Conservation (phyloP, 2,888 invertebrate genomes). For the Dolomedes plantarius region DNA sequence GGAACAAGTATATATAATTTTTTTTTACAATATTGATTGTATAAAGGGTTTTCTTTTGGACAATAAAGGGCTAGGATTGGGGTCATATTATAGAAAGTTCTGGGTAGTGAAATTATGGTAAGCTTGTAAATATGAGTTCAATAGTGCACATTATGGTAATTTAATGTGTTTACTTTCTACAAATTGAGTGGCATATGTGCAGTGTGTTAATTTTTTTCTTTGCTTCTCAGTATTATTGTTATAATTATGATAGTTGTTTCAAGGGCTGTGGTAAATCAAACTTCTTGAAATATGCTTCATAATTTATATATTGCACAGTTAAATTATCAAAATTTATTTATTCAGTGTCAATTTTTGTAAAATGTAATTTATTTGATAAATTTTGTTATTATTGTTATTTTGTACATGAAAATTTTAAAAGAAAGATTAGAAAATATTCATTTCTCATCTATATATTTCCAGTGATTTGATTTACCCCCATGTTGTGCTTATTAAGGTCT, state of each 20-base stretch:
- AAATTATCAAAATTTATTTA: slow-evolving; percentile 20
- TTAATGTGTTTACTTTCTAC: slow-evolving; percentile 52
- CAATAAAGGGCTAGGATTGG: slow-evolving; percentile 61
- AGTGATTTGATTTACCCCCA: slow-evolving; percentile 54
- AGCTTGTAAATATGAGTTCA: slow-evolving; percentile 55
- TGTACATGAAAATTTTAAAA: slow-evolving; percentile 22
- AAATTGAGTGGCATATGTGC: slow-evolving; percentile 56
- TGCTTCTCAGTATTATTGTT: slow-evolving; percentile 71
- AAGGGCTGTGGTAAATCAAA: slow-evolving; percentile 33
- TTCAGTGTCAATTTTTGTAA: neutral
- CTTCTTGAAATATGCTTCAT: slow-evolving; percentile 4
- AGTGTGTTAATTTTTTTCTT: slow-evolving; percentile 59
- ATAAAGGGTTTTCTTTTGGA: slow-evolving; percentile 66
- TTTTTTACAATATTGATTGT: slow-evolving; percentile 47
- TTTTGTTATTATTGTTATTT: slow-evolving; percentile 15
- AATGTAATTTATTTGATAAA: slow-evolving; percentile 4
- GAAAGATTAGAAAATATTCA: slow-evolving; percentile 8
- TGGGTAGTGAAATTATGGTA: slow-evolving; percentile 66
- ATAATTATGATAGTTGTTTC: slow-evolving; percentile 40
- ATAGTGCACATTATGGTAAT: slow-evolving; percentile 63
- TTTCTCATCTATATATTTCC: slow-evolving; percentile 20
- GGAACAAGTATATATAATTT: slow-evolving; percentile 32
- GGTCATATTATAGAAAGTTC: slow-evolving; percentile 63
- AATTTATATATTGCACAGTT: slow-evolving; percentile 12
- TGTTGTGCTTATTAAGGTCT: slow-evolving; percentile 67